Percentiles rank a stretch among this genome's conserved stretches.
Conservation (phyloP, 2,797 vertebrate genomes). For the Leptoclinus maculatus region DNA sequence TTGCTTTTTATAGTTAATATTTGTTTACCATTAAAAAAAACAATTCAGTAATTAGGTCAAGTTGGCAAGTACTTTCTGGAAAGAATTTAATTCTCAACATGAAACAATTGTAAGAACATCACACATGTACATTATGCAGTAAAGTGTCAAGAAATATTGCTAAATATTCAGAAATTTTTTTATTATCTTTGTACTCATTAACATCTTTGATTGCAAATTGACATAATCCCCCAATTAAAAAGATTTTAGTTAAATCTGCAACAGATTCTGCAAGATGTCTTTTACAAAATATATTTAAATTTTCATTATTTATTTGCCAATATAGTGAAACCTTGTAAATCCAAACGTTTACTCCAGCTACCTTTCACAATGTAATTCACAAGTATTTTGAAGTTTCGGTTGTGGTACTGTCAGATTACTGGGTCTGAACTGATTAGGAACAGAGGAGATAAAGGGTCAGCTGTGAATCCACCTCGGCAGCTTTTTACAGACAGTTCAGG, state of each 20-base stretch:
- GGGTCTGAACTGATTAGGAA: neutral
- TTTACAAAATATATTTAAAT: constrained; percentile 1
- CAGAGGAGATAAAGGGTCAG: neutral
- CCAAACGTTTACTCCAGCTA: neutral
- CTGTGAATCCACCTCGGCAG: constrained; percentile 21
- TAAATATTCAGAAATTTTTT: constrained; percentile 2
- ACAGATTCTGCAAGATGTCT: neutral
- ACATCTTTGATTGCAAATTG: constrained; percentile 12
- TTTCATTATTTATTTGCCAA: constrained; percentile 1
- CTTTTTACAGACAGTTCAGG: constrained; percentile 66
- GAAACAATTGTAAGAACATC: neutral
- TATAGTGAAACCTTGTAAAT: neutral
- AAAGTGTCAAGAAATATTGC: constrained; percentile 10
- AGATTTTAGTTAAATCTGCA: neutral
- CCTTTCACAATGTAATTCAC: neutral
- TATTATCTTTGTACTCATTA: neutral
- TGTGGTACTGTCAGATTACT: neutral
- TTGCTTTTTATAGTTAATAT: neutral
- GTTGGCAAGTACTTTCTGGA: constrained; percentile 1
- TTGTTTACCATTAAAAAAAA: neutral
- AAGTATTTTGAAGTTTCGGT: neutral
- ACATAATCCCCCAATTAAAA: neutral
- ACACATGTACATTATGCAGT: neutral
- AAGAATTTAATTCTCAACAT: constrained; percentile 5
- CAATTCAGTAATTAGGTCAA: neutral